Base-by-base conservation (phyloP, 2,113 vertebrate species). In the Anguilla japonica region DNA sequence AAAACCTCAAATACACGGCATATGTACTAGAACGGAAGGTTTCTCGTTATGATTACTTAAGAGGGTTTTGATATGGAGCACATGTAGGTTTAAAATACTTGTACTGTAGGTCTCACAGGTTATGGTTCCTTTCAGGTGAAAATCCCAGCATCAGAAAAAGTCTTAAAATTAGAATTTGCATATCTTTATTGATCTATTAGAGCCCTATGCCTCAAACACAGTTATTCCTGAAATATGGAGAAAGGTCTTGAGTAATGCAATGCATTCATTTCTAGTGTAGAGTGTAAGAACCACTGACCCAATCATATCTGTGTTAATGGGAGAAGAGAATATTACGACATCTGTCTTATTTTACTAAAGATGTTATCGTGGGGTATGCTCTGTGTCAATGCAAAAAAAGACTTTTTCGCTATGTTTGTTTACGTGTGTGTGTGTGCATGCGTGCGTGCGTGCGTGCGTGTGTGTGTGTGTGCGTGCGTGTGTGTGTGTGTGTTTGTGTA, bases 181-280 rank as follows among this genome's bases (percentile, higher is more conserved):
- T 6, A 85, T n/a, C 34, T 40, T 8, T 41, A 71, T n/a, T 84
- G 71, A 85, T 43, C 60, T 50, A 85, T 53, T 46, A 56, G 41
- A 26, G 50, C 75, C 75, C 14, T 79, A 39, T 85, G 13, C 43
- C 50, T 16, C n/a, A 39, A 53, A 53, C 7, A 5, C 14, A 41
- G 26, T 18, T 22, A 53, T 34, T 43, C 29, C 43, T 20, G 29
- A 40, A 79, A 81, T 53, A 81, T 78, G 41, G 7, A 18, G n/a
- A 29, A 80, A 79, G 34, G 39, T 56, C 34, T 22, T n/a, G 46
- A 50, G 26, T 57, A 75, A 15, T 75, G 71, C 43, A 67, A 22
- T 85, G 29, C 40, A 26, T 80, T 80, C 46, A 75, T 60, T 46
- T 85, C 8, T 81, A 34, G 20, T 26, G 26, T 22, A 8, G 14